Percentiles rank a stretch among this genome's conserved stretches.
phyloP scores from a whole-genome alignment of 2,797 vertebrate genomes.

The Scolopax bukidnonensis region DNA sequence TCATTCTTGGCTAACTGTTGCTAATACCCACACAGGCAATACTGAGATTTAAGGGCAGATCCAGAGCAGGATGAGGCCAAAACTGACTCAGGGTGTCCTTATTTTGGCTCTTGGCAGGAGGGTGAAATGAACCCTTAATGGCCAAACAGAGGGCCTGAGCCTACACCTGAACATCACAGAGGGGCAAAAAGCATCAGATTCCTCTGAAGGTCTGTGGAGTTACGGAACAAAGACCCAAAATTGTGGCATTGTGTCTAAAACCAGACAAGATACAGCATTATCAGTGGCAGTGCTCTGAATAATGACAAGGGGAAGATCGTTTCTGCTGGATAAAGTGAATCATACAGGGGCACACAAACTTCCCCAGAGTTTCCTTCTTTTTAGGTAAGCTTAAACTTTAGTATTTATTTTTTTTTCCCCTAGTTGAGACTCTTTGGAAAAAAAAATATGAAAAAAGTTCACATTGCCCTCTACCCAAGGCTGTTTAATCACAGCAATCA shows the following conservation, averaged over 20 bases:
- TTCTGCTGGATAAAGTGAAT: not conserved
- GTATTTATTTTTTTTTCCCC: not conserved
- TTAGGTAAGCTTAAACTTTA: not conserved
- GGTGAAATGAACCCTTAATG: rapidly evolving
- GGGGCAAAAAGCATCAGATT: not conserved
- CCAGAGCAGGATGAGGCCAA: not conserved
- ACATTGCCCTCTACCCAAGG: rapidly evolving
- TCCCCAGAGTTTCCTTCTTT: not conserved
- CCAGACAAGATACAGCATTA: rapidly evolving
- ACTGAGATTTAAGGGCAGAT: not conserved
- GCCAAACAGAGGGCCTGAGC: not conserved
- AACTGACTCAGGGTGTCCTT: not conserved
- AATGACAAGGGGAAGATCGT: rapidly evolving
- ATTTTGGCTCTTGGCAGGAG: not conserved
- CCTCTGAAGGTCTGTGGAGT: rapidly evolving
- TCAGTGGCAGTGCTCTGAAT: not conserved
- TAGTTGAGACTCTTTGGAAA: not conserved
- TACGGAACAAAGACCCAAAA: rapidly evolving
- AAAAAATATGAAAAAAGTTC: rapidly evolving
- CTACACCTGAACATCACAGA: not conserved
- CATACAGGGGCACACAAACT: not conserved
- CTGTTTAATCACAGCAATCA: rapidly evolving
- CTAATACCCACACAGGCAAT: not conserved
- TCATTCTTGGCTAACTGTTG: not conserved
- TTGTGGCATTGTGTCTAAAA: not conserved